Evolutionary conservation across 2,888 invertebrate genomes (phyloP).

Genomic region (Plusia festucae): DNA sequence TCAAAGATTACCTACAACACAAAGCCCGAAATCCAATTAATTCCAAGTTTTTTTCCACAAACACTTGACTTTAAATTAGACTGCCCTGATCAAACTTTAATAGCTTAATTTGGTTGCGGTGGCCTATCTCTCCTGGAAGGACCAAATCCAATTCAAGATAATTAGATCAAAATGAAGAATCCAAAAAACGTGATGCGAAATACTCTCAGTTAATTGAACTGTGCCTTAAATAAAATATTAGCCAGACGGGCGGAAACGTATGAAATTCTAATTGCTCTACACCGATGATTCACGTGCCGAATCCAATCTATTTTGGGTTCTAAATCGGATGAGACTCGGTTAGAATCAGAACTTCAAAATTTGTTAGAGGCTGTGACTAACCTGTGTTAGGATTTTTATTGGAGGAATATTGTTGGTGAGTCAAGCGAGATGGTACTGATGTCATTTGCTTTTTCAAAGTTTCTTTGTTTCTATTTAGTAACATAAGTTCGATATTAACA

Average conservation of each 20-base stretch:
- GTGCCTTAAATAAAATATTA: conserved; percentile 55
- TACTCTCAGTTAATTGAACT: conserved; percentile 39
- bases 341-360: conserved; percentile 54
- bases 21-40: background rate
- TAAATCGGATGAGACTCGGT: conserved; percentile 59
- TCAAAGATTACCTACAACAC: background rate
- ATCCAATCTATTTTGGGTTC: conserved; percentile 70
- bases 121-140: background rate
- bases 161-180: background rate
- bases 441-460: background rate
- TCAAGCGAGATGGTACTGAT: background rate
- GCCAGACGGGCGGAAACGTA: conserved; percentile 66
- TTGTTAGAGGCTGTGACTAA: conserved; percentile 41
- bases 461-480: background rate
- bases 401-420: background rate
- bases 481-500: background rate
- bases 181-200: conserved; percentile 14
- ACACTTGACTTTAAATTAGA: background rate
- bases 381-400: background rate
- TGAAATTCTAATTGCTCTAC: conserved; percentile 69
- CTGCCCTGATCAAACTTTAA: background rate
- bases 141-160: background rate
- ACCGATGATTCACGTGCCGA: conserved; percentile 67
- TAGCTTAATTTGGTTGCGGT: background rate
- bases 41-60: background rate